Conservation (phyloP, 2,113 vertebrate species). For the Planiliza haematocheilus region DNA sequence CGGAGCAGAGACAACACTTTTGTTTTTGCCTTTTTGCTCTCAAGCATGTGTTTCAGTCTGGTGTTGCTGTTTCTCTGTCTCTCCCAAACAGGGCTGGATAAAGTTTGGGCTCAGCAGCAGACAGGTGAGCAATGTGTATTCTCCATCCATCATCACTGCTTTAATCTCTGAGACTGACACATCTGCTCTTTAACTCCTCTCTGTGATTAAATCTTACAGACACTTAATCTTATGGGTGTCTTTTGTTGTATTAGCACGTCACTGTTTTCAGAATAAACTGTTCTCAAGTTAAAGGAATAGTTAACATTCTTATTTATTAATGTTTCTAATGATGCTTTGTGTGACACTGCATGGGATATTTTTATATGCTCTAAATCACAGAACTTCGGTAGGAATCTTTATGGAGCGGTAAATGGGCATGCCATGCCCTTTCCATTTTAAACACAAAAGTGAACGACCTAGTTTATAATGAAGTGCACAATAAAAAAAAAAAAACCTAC, state of each 20-base stretch:
- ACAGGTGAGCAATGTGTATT: slow-evolving; percentile 71
- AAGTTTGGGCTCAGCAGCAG: slow-evolving; percentile 61
- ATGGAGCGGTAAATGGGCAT: slow-evolving; percentile 30
- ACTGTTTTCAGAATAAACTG: background rate
- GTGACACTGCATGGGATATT: slow-evolving; percentile 9
- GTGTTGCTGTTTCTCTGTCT: slow-evolving; percentile 68
- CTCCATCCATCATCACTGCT: slow-evolving; percentile 7
- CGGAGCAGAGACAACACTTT: slow-evolving; percentile 16
- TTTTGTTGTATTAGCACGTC: background rate
- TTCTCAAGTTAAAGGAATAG: background rate
- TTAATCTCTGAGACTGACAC: background rate
- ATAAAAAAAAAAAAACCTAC: slow-evolving; percentile 55
- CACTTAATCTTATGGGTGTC: background rate
- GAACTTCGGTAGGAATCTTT: slow-evolving; percentile 34
- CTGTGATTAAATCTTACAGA: background rate
- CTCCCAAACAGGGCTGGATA: slow-evolving; percentile 42
- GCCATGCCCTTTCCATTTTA: slow-evolving; percentile 48
- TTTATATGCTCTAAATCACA: slow-evolving; percentile 32
- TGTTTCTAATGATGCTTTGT: background rate
- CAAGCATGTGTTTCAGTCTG: slow-evolving; percentile 60
- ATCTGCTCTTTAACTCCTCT: background rate
- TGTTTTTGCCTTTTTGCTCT: slow-evolving; percentile 4
- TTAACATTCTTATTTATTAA: background rate
- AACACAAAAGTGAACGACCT: slow-evolving; percentile 53
- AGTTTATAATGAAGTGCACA: slow-evolving; percentile 67